Evolutionary conservation across 2,888 invertebrate genomes (phyloP).

Genomic region (Chydorus sphaericus): DNA sequence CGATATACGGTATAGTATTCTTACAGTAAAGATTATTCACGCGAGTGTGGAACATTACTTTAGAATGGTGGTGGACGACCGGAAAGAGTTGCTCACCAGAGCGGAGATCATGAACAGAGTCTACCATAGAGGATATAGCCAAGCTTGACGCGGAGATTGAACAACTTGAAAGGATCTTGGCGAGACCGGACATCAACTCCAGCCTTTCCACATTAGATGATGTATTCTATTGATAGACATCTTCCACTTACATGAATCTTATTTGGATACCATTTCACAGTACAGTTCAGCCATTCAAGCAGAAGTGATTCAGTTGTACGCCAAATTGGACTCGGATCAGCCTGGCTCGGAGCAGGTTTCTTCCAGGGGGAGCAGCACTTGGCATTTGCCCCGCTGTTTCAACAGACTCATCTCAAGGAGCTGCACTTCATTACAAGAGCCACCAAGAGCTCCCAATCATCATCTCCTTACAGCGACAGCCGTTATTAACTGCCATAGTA

Average conservation of each 20-base stretch:
- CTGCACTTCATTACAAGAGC: not conserved
- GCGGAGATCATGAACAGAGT: conserved; percentile 84
- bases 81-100: conserved; percentile 61
- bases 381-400: not conserved
- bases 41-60: conserved; percentile 1
- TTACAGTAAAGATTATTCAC: not conserved
- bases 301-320: conserved; percentile 11
- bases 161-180: conserved; percentile 49
- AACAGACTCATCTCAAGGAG: conserved; percentile 2
- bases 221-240: not conserved
- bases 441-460: too few species aligned
- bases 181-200: conserved; percentile 1
- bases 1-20: too few species aligned
- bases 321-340: conserved; percentile 7
- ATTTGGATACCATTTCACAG: not conserved
- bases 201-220: not conserved
- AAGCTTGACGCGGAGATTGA: conserved; percentile 62
- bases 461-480: not conserved
- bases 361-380: not conserved
- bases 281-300: conserved; percentile 13
- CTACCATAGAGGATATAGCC: conserved; percentile 64
- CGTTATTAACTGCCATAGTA: too few species aligned
- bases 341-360: not conserved
- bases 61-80: conserved; percentile 69
- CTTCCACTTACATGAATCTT: not conserved